A percentile compares a stretch with the other conserved stretches of the same genome.
phyloP scores from a whole-genome alignment of 2,113 vertebrate species.

The Setophaga kirtlandii region DNA sequence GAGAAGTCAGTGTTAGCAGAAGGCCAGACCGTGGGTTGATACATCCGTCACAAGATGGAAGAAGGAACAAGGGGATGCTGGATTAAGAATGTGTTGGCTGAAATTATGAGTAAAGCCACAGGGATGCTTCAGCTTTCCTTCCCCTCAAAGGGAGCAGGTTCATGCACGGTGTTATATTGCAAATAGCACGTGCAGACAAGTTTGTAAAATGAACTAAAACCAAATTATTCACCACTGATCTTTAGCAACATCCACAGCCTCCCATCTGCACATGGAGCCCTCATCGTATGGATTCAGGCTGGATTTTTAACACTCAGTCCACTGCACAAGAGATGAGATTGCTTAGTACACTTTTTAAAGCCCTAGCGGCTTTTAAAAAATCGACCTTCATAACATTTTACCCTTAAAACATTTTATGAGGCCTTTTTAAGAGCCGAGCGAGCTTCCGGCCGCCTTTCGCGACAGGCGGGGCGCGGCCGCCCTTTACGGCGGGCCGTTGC shows the following conservation, averaged over 20 bases:
- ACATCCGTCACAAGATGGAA: neutral
- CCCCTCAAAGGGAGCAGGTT: neutral
- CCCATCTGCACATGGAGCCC: neutral
- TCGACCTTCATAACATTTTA: neutral
- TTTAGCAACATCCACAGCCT: neutral
- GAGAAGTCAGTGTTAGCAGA: neutral
- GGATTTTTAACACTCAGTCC: neutral
- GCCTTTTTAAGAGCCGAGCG: accelerated
- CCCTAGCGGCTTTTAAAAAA: neutral
- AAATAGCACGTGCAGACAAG: accelerated
- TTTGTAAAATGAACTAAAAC: neutral
- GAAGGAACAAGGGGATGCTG: neutral
- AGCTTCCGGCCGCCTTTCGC: neutral
- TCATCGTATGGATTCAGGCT: neutral
- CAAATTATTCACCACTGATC: neutral
- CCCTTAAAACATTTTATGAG: neutral
- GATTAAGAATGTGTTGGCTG: neutral
- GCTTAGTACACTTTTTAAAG: neutral
- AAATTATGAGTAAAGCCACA: accelerated
- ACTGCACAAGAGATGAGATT: neutral
- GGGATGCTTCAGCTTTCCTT: accelerated
- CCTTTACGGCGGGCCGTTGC: neutral
- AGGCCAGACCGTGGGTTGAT: accelerated
- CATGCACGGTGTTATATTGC: neutral
- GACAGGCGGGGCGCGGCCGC: neutral